Evolutionary conservation across 2,888 invertebrate species (phyloP).

Genomic region (Macropis europaea): DNA sequence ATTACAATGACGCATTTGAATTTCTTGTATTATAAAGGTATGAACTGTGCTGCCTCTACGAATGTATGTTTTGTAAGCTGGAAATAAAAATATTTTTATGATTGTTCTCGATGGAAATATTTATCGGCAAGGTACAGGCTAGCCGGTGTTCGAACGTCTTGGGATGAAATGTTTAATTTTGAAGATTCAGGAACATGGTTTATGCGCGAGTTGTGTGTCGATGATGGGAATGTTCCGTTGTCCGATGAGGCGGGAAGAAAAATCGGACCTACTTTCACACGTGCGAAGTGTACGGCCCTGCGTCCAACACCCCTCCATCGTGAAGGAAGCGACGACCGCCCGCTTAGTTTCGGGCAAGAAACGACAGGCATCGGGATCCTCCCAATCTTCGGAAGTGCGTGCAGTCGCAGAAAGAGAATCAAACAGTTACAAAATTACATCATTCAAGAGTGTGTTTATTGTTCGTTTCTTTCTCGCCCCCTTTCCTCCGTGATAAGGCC

Average conservation of each 20-base stretch:
- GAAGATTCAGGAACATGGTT: background rate
- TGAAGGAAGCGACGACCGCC: slow-evolving; percentile 69
- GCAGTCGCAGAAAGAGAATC: slow-evolving; percentile 32
- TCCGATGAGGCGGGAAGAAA: background rate
- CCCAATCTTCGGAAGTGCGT: slow-evolving; percentile 48
- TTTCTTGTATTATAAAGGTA: background rate
- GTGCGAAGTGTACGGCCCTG: slow-evolving; percentile 66
- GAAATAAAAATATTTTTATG: slow-evolving; percentile 26
- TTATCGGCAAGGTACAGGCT: background rate
- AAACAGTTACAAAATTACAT: slow-evolving; percentile 52
- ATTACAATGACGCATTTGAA: background rate
- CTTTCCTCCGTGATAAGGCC: slow-evolving; percentile 42
- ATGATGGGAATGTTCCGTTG: background rate
- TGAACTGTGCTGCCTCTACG: background rate
- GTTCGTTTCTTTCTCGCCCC: slow-evolving; percentile 18
- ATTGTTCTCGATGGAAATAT: background rate
- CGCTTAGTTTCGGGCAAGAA: slow-evolving; percentile 73
- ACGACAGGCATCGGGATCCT: slow-evolving; percentile 69
- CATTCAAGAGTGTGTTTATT: slow-evolving; percentile 45
- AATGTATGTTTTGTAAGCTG: slow-evolving; percentile 18
- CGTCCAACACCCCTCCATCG: slow-evolving; percentile 66
- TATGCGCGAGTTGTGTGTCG: too few relatives aligned
- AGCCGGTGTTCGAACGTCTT: background rate
- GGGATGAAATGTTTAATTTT: background rate
- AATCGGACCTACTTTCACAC: slow-evolving; percentile 2